These are phyloP conservation scores for Physella acuta DNA, from an alignment of 1,140 invertebrate genomes.

Conservation along the genomic window DNA sequence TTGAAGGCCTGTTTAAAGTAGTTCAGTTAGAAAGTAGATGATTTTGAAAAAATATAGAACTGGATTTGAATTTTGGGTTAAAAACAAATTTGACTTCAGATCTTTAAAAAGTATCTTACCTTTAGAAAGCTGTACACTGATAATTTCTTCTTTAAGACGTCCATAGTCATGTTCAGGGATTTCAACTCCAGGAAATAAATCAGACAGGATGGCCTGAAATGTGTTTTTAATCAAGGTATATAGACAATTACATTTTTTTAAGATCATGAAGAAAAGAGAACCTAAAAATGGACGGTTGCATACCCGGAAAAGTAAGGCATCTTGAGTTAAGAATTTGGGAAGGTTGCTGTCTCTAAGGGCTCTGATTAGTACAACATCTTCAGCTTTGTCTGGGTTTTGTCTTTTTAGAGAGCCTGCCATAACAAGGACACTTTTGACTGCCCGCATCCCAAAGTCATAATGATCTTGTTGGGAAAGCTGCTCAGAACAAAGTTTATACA, in stretches of 20 bases:
- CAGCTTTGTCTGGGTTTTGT: slow-evolving; percentile 60
- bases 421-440: slow-evolving; percentile 63
- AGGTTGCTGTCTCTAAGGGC: slow-evolving; percentile 61
- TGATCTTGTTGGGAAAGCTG: slow-evolving; percentile 90
- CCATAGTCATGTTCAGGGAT: slow-evolving; percentile 62
- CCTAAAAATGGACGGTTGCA: background rate
- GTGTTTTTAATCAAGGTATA: too few species aligned
- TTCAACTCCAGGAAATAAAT: slow-evolving; percentile 61
- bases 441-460: slow-evolving; percentile 90
- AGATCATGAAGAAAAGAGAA: background rate
- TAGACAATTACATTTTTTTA: too few species aligned
- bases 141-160: slow-evolving; percentile 53
- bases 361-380: slow-evolving; percentile 60
- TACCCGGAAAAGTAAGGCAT: slow-evolving; percentile 60
- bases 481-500: slow-evolving; percentile 89
- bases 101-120: background rate
- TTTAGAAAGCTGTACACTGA: slow-evolving; percentile 36
- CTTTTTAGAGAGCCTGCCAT: slow-evolving; percentile 62
- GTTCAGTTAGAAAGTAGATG: background rate
- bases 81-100: too few species aligned
- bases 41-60: too few species aligned
- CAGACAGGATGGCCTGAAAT: slow-evolving; percentile 59
- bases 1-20: slow-evolving; percentile 41
- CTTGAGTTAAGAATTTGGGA: slow-evolving; percentile 61
- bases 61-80: too few species aligned